These are phyloP conservation scores for Gymnogyps californianus DNA, from an alignment of 2,113 vertebrate genomes.

Conservation along the genomic window DNA sequence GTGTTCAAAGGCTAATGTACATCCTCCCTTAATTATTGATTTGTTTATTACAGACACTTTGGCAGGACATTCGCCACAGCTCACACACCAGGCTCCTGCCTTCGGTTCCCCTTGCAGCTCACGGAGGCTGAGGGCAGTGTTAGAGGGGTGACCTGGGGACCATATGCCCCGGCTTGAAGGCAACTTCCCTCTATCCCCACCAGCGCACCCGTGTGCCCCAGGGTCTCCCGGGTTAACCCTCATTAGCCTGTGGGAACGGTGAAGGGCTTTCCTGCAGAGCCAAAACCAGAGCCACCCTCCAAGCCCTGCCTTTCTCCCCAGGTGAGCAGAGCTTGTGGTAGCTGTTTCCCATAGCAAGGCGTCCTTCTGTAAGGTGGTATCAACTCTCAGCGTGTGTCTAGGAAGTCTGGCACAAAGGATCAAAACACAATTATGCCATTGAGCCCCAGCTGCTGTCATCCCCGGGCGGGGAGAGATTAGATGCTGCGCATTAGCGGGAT, in stretches of 20 bases:
- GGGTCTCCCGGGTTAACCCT: neutral
- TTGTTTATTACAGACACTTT: conserved; percentile 67
- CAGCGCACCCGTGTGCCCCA: neutral
- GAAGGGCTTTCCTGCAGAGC: neutral
- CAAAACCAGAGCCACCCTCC: neutral
- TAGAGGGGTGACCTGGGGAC: neutral
- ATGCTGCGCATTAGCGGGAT: neutral
- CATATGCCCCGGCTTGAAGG: neutral
- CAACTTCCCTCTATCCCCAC: neutral
- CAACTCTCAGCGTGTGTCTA: neutral
- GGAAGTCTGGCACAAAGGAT: neutral
- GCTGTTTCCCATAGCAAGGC: neutral
- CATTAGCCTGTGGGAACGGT: neutral
- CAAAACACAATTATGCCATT: neutral
- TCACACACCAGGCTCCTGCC: neutral
- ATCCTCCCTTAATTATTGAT: conserved; percentile 77
- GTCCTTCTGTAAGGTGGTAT: neutral
- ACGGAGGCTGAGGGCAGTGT: fast-evolving
- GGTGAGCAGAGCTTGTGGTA: neutral
- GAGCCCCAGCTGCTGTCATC: neutral
- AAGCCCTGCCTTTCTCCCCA: neutral
- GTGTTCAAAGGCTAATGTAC: conserved; percentile 72
- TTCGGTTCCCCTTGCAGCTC: neutral
- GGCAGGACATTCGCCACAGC: conserved; percentile 48
- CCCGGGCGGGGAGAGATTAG: neutral